Percentiles rank a stretch among this genome's conserved stretches.
These are phyloP conservation scores for Montipora foliosa DNA, from an alignment of 64 coral and sea anemone genomes.

Conservation along the genomic window DNA sequence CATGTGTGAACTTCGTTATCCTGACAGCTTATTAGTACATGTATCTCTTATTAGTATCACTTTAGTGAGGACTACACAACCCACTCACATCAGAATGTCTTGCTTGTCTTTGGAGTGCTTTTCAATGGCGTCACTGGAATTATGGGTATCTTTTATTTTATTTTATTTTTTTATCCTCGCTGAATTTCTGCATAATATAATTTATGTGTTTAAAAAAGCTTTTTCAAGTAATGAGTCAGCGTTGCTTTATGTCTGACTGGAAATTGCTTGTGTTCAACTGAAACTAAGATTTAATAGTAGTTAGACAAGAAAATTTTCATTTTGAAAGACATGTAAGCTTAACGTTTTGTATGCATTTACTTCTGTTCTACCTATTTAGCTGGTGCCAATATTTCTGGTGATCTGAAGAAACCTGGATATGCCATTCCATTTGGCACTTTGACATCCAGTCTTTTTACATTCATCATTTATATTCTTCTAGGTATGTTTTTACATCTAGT, in stretches of 20 bases:
- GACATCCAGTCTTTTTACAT: slow-evolving; percentile 75
- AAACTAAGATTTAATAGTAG: no score
- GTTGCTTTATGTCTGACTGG: no score
- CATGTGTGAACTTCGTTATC: no score
- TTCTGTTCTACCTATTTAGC: slow-evolving; percentile 53
- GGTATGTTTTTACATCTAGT: slow-evolving; percentile 54
- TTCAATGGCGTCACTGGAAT: slow-evolving; percentile 91
- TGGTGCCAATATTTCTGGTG: slow-evolving; percentile 97
- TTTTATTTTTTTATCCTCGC: neutral
- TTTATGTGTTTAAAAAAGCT: no score
- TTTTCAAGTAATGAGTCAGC: no score
- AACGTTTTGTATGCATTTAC: neutral
- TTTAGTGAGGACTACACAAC: slow-evolving; percentile 19
- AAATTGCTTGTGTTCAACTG: no score
- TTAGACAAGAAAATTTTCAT: no score
- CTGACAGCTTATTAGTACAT: no score
- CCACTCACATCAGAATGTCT: neutral
- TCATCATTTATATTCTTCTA: slow-evolving; percentile 84
- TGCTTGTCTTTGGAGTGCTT: slow-evolving; percentile 77
- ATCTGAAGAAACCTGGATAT: slow-evolving; percentile 88
- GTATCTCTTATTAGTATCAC: neutral
- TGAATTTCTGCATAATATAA: no score
- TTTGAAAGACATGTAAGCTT: no score
- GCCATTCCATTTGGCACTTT: slow-evolving; percentile 94
- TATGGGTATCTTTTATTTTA: slow-evolving; percentile 56